Evolutionary conservation across 64 coral and sea anemone species (phyloP).

Genomic region (Actinia equina): DNA sequence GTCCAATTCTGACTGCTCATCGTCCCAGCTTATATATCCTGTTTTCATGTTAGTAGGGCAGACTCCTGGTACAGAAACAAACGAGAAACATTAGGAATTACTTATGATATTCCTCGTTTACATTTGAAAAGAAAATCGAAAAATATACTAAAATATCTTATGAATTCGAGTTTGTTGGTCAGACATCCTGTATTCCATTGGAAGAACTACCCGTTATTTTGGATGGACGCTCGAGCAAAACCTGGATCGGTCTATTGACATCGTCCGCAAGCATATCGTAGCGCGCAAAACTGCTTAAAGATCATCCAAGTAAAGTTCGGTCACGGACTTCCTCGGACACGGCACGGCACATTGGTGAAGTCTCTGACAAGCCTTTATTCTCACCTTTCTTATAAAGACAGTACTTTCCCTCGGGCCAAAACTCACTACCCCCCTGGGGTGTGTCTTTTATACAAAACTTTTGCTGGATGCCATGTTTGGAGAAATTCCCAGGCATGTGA

Average conservation of each 20-base stretch:
- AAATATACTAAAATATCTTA: too few relatives aligned
- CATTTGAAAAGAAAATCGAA: too few relatives aligned
- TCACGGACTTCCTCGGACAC: too few relatives aligned
- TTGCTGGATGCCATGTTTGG: conserved; percentile 95
- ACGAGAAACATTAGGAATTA: neutral
- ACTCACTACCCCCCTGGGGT: conserved; percentile 73
- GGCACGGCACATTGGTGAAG: neutral
- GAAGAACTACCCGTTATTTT: too few relatives aligned
- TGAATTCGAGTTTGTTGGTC: too few relatives aligned
- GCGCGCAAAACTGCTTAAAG: too few relatives aligned
- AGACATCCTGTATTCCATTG: too few relatives aligned
- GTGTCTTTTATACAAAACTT: conserved; percentile 90
- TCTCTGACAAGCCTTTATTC: neutral
- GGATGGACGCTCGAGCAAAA: too few relatives aligned
- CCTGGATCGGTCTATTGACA: too few relatives aligned
- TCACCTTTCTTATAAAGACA: conserved; percentile 99
- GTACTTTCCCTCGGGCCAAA: conserved; percentile 98
- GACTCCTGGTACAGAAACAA: conserved; percentile 39
- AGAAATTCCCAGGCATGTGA: conserved; percentile 98
- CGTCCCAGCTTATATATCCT: conserved; percentile 96
- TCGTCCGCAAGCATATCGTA: neutral
- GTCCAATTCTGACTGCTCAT: conserved; percentile 92
- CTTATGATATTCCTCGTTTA: neutral
- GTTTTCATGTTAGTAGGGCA: conserved; percentile 86
- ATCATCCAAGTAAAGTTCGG: neutral